Conservation (phyloP, 2,888 invertebrate genomes). For the Andrena chrysosceles region DNA sequence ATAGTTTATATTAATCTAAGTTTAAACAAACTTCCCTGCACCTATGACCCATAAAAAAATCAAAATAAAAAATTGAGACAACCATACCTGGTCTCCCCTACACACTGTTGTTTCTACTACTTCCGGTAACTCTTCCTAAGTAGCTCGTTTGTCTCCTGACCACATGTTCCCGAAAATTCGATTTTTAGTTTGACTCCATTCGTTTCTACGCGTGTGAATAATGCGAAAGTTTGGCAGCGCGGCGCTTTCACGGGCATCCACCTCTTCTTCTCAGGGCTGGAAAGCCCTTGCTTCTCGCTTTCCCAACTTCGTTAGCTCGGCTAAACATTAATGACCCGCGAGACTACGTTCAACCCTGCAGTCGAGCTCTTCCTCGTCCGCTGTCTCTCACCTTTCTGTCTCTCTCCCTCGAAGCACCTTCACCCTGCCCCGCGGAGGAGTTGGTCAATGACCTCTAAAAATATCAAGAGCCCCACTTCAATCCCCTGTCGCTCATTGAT, state of each 20-base stretch:
- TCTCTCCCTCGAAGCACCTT: constrained; percentile 10
- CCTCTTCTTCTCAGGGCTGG: constrained; percentile 14
- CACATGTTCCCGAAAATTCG: not conserved
- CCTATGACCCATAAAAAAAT: too few relatives aligned
- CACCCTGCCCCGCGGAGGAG: constrained; percentile 1
- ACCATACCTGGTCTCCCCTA: too few relatives aligned
- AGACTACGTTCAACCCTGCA: constrained; percentile 73
- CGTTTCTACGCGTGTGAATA: not conserved
- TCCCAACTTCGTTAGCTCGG: constrained; percentile 76
- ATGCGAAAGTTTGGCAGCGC: constrained; percentile 35
- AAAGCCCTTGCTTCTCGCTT: constrained; percentile 62
- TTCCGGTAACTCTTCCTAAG: not conserved
- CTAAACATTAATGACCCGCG: constrained; percentile 79
- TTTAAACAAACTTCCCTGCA: too few relatives aligned
- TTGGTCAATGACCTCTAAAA: constrained; percentile 42
- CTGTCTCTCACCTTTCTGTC: constrained; percentile 16
- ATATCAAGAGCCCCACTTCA: constrained; percentile 26
- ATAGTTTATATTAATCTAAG: too few relatives aligned
- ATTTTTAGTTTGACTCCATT: not conserved
- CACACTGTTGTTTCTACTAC: too few relatives aligned
- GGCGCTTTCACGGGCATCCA: constrained; percentile 1
- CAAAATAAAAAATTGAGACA: too few relatives aligned
- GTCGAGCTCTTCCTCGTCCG: constrained; percentile 13
- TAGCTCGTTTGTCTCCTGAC: not conserved
- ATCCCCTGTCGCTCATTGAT: not conserved